Conservation (phyloP, 2,888 invertebrate genomes). For the Spilarctia lutea region DNA sequence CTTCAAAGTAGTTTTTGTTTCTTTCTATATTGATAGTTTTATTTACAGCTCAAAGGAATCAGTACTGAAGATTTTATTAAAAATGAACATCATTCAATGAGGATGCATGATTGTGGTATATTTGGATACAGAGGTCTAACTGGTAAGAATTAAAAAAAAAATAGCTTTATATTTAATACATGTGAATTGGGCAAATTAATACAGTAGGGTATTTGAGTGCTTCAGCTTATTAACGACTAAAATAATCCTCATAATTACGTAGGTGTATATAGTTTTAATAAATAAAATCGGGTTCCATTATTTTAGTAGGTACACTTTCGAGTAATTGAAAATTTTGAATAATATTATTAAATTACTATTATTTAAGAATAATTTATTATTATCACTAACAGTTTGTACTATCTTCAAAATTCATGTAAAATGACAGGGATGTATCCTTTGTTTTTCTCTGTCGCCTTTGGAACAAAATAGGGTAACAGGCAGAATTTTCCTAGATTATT, state of each 20-base stretch:
- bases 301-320: not conserved
- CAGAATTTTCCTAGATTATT: not conserved
- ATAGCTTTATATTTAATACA: not conserved
- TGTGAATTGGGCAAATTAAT: conserved; percentile 10
- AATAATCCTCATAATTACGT: not conserved
- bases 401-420: no score
- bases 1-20: not conserved
- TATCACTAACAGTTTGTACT: no score
- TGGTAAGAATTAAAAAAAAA: conserved; percentile 74
- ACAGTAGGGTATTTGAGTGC: conserved; percentile 19
- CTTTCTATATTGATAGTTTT: conserved; percentile 11
- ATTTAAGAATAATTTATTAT: no score
- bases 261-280: no score
- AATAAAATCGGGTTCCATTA: not conserved
- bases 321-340: not conserved
- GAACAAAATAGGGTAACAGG: not conserved
- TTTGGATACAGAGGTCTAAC: conserved; percentile 92
- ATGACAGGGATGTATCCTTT: not conserved
- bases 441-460: not conserved
- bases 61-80: conserved; percentile 91
- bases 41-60: conserved; percentile 89
- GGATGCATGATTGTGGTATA: conserved; percentile 91
- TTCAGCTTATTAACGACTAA: not conserved
- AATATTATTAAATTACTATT: no score
- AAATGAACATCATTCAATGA: conserved; percentile 90